Base-by-base conservation (phyloP, 2,888 invertebrate genomes). In the Aphodius sticticus region DNA sequence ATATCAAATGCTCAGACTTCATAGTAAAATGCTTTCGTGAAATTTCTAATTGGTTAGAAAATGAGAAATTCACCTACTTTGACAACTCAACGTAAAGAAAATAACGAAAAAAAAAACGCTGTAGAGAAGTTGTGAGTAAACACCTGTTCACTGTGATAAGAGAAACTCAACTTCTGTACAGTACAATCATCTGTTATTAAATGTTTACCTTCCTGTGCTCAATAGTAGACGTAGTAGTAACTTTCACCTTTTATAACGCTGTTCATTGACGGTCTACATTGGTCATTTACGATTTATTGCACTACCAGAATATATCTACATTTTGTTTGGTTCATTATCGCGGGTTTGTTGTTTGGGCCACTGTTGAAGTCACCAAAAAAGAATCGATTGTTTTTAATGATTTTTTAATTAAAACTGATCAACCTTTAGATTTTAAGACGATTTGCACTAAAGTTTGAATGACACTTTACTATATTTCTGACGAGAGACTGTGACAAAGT, bases 31-130 rank as follows among this genome's bases (percentile, higher is more conserved):
- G 12, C 53, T 53, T 9, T 12, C 9, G 53, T 53, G 53, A 53
- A 53, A 53, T 53, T 53, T 53, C 53, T 53, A 53, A 53, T 53
- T 12, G 53, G 9, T 53, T 53, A 53, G 53, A 53, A 53, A 53
- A 53, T 53, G 53, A 53, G 53, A 53, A 53, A 53, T 53, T 53
- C 53, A 53, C 53, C 53, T 53, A 53, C 53, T 53, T 53, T 53
- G 53, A 53, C 9, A 53, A 53, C 53, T 53, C 26, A 26, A 26
- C 26, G 26, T 26, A 26, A 26, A 26, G 26, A 26, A 26, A 26
- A 26, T 26, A 26, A 26, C 26, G 26, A 53, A 53, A 7, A 53
- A 53, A 53, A 53, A 5, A 53, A 12, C 53, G 53, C 53, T 2
- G 53, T 53, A 53, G 53, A 53, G 2, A 53, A 53, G 53, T 53